Base-by-base conservation (phyloP, 2,797 vertebrate genomes). In the Amblyraja radiata region DNA sequence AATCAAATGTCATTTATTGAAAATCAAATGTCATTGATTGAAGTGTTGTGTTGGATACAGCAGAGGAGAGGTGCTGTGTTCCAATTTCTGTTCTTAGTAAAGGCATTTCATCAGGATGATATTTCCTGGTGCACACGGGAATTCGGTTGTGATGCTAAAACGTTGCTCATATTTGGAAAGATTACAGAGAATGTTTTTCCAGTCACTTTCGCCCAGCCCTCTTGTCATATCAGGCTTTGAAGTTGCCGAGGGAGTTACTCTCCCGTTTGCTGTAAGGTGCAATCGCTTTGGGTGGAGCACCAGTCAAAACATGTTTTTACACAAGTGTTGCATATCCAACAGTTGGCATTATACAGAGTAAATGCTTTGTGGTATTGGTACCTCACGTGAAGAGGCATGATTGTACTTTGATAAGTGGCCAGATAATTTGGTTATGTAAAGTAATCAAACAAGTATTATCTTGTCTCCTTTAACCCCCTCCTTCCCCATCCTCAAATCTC, bases 331-430 rank as follows among this genome's bases (percentile, higher is more conserved):
- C 65, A 32, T 32, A 23, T 1, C 14, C 16, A 65, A 88, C 84
- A 16, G 63, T 86, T 63, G 81, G 61, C 83, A 88, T 32, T 86
- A 65, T 63, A n/a, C 84, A 65, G 63, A 63, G 28, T 61, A 65
- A 88, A 86, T 32, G 58, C 58, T 61, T 86, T 86, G n/a, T n/a
- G 63, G 11, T 86, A 88, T 61, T 88, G 84, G n/a, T 36, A 21
- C n/a, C 84, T 68, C 36, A 10, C 36, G 4, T 32, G n/a, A 4
- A 36, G 84, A 68, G 61, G 61, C 21, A 32, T 88, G 61, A n/a
- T 0, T 6, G n/a, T 9, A 21, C 14, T 88, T 88, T n/a, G 23
- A 25, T 7, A 61, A 84, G 11, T 61, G 28, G 13, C 25, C 25
- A n/a, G 84, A 65, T 2, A 88, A 68, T 18, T 8, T 68, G n/a